These are phyloP conservation scores for Cephus spinipes DNA, from an alignment of 2,888 invertebrate genomes.

Conservation along the genomic window DNA sequence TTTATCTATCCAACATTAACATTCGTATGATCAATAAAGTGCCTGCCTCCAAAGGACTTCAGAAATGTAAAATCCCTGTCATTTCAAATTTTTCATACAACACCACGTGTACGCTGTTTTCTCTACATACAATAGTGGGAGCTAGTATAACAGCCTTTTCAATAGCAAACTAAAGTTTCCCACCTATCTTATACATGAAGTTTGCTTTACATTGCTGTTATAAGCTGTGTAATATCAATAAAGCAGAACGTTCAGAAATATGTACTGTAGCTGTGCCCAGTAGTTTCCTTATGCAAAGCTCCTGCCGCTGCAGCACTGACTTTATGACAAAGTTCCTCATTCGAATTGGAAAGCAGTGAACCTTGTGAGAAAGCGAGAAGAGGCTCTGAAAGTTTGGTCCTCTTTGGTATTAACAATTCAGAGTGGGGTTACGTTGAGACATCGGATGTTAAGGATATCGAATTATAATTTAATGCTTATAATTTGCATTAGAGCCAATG, in stretches of 20 bases:
- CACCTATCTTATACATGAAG: not conserved
- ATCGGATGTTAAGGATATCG: not conserved
- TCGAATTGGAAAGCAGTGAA: slow-evolving; percentile 1
- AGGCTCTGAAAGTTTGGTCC: not conserved
- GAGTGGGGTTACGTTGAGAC: not conserved
- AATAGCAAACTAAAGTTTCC: not conserved
- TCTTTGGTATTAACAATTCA: not conserved
- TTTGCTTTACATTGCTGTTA: not conserved
- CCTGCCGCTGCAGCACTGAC: not conserved
- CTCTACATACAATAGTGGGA: not conserved
- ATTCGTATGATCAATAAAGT: not conserved
- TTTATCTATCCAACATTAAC: not conserved
- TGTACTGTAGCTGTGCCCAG: not conserved
- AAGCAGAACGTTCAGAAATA: not conserved
- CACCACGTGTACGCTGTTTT: not conserved
- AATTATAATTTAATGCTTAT: not conserved
- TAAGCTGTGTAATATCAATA: not conserved
- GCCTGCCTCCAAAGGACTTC: not conserved
- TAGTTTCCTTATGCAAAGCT: not conserved
- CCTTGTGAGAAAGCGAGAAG: not conserved
- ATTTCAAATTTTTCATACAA: not conserved
- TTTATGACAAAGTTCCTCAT: not conserved
- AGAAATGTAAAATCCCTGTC: not conserved
- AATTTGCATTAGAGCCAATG: not conserved
- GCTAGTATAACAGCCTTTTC: not conserved